Base-by-base conservation (phyloP, 2,888 invertebrate species). In the Caprella mutica region DNA sequence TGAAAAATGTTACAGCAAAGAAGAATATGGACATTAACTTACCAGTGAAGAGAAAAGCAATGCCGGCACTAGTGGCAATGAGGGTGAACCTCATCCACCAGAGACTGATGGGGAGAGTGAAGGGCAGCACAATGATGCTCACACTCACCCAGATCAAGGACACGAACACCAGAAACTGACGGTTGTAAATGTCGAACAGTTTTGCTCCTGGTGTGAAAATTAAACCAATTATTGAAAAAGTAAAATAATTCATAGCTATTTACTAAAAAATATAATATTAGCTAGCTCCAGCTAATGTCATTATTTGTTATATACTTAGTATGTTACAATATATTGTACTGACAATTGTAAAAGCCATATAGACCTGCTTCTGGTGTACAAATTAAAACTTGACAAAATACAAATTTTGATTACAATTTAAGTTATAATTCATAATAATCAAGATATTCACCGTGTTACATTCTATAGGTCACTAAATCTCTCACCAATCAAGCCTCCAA, bases 111-210 rank as follows among this genome's bases (percentile, higher is more conserved):
- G 62, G 59, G 12, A 62, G 55, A 5, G 59, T 62, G 54, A 62
- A 62, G 5, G 59, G 62, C 35, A 62, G 40, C 21, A 69, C 67
- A 5, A 69, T 68, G 1, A 75, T 72, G 42, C 72, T 72, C 5
- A 74, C 59, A 3, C 73, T 69, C 3, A 72, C 71, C 38, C 71
- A 65, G 14, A 73, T 62, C 48, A 75, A 67, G 6, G 72, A 71
- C 46, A 72, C 66, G 54, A 71, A 71, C 12, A 75, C 68, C 30
- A 75, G 67, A 38, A 73, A 69, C 57, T 72, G 70, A 60, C 73
- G 71, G 56, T 70, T 69, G 65, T 67, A 70, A 24, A 68, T 60
- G 55, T 70, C 69, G 65, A 70, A 69, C 48, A 70, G 52, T 17
- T 68, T 23, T 9, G 62, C 52, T 8, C 62, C 62, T 62, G 54